These are phyloP conservation scores for Dolichotis patagonum DNA, from an alignment of 2,113 vertebrate genomes.

Conservation along the genomic window DNA sequence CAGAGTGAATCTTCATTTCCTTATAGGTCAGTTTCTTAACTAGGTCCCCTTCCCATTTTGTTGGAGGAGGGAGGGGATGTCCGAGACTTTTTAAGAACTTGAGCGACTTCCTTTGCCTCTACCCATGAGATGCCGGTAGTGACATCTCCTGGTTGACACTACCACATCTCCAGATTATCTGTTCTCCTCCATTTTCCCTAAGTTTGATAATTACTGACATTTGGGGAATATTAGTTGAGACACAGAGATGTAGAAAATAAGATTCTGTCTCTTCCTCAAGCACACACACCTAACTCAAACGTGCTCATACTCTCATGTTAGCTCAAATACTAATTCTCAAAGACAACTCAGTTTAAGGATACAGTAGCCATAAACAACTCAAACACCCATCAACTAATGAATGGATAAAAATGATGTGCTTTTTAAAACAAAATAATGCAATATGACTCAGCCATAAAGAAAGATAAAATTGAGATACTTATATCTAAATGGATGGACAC, in stretches of 20 bases:
- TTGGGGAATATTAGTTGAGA: not conserved
- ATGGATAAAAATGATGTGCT: not conserved
- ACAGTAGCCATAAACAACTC: not conserved
- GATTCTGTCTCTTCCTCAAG: not conserved
- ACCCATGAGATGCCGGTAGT: no score
- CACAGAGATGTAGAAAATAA: not conserved
- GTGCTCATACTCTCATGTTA: not conserved
- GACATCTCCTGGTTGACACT: not conserved
- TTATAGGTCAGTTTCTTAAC: not conserved
- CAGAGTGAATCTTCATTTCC: not conserved
- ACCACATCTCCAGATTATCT: not conserved
- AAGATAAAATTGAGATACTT: not conserved
- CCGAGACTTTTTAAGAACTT: not conserved
- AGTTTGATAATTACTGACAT: not conserved
- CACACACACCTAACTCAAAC: no score
- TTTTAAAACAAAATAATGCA: not conserved
- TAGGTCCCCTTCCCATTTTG: not conserved
- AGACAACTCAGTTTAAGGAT: not conserved
- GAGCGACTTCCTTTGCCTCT: not conserved
- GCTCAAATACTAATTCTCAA: not conserved
- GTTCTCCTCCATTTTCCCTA: not conserved
- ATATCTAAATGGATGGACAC: not conserved
- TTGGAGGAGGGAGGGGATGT: not conserved
- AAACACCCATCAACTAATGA: not conserved
- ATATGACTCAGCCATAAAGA: not conserved